These are phyloP conservation scores for Drosophila parvula DNA, from an alignment of 1,140 invertebrate species.

Conservation along the genomic window DNA sequence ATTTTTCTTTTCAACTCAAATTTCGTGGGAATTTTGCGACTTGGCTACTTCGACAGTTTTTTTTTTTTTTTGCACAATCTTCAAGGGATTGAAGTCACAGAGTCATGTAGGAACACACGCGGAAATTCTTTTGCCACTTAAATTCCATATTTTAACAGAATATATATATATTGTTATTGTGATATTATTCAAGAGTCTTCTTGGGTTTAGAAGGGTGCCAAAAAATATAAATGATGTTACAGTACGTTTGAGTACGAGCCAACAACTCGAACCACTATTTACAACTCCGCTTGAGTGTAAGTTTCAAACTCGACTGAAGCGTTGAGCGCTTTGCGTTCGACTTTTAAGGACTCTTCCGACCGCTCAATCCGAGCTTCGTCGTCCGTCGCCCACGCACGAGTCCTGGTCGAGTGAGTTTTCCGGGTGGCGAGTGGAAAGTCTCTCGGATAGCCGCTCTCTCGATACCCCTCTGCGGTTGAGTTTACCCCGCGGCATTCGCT, in stretches of 20 bases:
- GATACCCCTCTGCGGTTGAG: conserved; percentile 20
- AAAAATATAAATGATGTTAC: conserved; percentile 49
- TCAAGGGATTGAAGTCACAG: conserved; percentile 14
- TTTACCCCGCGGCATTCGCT: conserved; percentile 36
- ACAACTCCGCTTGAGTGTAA: conserved; percentile 83
- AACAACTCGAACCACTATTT: conserved; percentile 83
- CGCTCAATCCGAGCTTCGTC: conserved; percentile 28
- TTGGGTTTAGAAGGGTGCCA: conserved; percentile 10
- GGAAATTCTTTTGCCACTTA: conserved; percentile 39
- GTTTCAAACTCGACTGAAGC: conserved; percentile 84
- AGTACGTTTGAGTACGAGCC: conserved; percentile 84
- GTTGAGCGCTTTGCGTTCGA: conserved; percentile 60
- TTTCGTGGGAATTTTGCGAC: conserved; percentile 47
- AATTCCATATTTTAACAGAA: conserved; percentile 8
- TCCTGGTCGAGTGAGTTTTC: conserved; percentile 18
- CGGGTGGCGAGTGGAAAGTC: conserved; percentile 34
- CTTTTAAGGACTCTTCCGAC: conserved; percentile 59
- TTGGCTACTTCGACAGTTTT: conserved; percentile 15
- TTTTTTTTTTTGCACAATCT: conserved; percentile 11
- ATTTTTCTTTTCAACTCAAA: conserved; percentile 48
- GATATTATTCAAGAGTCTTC: conserved; percentile 20
- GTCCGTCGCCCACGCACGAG: conserved; percentile 34
- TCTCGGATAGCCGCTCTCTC: neutral
- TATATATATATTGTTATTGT: conserved; percentile 13
- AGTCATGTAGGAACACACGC: conserved; percentile 21